A percentile compares a stretch with the other conserved stretches of the same genome.
phyloP scores from a whole-genome alignment of 2,888 invertebrate genomes.

The Melanostoma scalare region DNA sequence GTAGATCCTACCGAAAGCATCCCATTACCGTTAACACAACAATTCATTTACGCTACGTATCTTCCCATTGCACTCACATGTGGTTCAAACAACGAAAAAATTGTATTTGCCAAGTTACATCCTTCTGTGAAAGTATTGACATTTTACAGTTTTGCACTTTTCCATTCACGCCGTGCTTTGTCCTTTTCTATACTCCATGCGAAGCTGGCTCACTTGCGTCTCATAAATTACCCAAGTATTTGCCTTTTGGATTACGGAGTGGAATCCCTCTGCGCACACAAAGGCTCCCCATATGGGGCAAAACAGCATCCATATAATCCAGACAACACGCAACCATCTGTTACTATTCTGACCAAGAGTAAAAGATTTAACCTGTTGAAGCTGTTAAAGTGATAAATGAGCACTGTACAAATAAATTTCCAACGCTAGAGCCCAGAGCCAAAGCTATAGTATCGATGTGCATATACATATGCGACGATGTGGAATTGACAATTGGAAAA shows the following conservation, averaged over 20 bases:
- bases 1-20: too few species aligned
- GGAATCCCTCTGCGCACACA: conserved; percentile 22
- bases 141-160: conserved; percentile 54
- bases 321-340: conserved; percentile 43
- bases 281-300: neutral
- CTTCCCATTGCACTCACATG: too few species aligned
- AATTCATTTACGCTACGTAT: too few species aligned
- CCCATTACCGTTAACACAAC: too few species aligned
- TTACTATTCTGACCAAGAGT: conserved; percentile 31
- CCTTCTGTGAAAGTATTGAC: conserved; percentile 33
- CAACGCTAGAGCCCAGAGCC: neutral
- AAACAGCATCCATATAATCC: conserved; percentile 1
- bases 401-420: conserved; percentile 57
- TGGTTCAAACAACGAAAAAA: too few species aligned
- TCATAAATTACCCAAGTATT: conserved; percentile 66
- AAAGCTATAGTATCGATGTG: neutral
- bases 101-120: too few species aligned
- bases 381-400: conserved; percentile 69
- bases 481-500: conserved; percentile 2
- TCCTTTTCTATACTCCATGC: conserved; percentile 1
- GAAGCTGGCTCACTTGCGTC: conserved; percentile 44
- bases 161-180: conserved; percentile 38
- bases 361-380: conserved; percentile 66
- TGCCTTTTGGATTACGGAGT: conserved; percentile 43
- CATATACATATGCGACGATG: conserved; percentile 4